Percentiles rank a stretch among this genome's conserved stretches.
These are phyloP conservation scores for Sylvilagus floridanus DNA, from an alignment of 2,797 vertebrate species.

Conservation along the genomic window DNA sequence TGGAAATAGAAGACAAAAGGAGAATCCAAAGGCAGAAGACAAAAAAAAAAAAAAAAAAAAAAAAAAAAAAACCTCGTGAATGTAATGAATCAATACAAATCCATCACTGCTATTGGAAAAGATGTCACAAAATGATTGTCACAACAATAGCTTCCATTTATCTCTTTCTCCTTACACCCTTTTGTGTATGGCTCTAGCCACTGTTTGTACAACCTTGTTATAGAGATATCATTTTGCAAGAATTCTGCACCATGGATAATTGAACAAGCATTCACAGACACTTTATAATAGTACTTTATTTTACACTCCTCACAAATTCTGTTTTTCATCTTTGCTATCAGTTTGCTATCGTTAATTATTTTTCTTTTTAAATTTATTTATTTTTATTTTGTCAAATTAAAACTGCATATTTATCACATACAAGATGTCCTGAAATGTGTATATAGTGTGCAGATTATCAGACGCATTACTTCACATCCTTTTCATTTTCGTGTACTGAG, in stretches of 20 bases:
- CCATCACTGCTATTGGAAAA: neutral
- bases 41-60: neutral
- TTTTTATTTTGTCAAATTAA: neutral
- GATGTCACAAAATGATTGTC: constrained; percentile 39
- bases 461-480: neutral
- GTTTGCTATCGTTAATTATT: neutral
- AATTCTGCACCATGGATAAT: neutral
- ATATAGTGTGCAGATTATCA: neutral
- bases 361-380: neutral
- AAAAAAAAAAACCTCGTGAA: too few species aligned
- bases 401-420: neutral
- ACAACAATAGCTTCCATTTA: constrained; percentile 8
- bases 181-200: neutral
- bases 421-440: neutral
- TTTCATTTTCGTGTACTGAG: neutral
- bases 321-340: neutral
- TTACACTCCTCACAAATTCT: neutral
- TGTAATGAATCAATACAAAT: neutral
- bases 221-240: neutral
- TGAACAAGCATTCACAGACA: neutral
- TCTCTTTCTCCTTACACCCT: neutral
- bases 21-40: neutral
- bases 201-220: neutral
- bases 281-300: neutral
- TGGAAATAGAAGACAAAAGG: neutral